Percentiles rank a stretch among this genome's conserved stretches.
These are phyloP conservation scores for Himalopsyche japonica DNA, from an alignment of 2,888 invertebrate species.

Conservation along the genomic window DNA sequence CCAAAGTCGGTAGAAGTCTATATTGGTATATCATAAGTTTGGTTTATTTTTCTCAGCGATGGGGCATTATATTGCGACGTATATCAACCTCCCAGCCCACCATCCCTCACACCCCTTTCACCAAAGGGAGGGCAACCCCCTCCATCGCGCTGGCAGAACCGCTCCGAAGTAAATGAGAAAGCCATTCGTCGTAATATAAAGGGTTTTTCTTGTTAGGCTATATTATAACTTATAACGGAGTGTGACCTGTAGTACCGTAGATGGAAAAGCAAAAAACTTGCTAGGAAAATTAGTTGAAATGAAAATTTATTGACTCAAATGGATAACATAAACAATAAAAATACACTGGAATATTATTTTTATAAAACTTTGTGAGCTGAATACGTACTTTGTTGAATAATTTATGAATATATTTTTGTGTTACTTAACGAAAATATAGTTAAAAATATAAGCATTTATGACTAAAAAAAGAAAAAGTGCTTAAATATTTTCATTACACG, in stretches of 20 bases:
- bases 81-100: slow-evolving; percentile 31
- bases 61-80: slow-evolving; percentile 40
- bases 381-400: too few species aligned
- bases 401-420: too few species aligned
- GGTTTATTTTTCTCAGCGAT: slow-evolving; percentile 41
- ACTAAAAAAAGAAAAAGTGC: too few species aligned
- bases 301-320: neutral
- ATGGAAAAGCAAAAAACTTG: neutral
- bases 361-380: neutral
- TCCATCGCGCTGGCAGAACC: neutral
- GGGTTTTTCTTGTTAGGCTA: slow-evolving; percentile 40
- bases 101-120: slow-evolving; percentile 7
- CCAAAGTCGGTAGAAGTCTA: slow-evolving; percentile 28
- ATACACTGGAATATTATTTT: neutral
- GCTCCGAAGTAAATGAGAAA: slow-evolving; percentile 35
- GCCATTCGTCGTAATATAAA: slow-evolving; percentile 40
- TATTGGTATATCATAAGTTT: slow-evolving; percentile 41
- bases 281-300: neutral
- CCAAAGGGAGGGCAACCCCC: neutral
- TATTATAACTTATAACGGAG: slow-evolving; percentile 38
- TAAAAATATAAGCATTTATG: too few species aligned
- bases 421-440: too few species aligned
- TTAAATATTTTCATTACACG: too few species aligned
- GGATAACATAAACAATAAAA: neutral
- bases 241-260: slow-evolving; percentile 5